These are phyloP conservation scores for Hybos culiciformis DNA, from an alignment of 2,888 invertebrate genomes.

Conservation along the genomic window DNA sequence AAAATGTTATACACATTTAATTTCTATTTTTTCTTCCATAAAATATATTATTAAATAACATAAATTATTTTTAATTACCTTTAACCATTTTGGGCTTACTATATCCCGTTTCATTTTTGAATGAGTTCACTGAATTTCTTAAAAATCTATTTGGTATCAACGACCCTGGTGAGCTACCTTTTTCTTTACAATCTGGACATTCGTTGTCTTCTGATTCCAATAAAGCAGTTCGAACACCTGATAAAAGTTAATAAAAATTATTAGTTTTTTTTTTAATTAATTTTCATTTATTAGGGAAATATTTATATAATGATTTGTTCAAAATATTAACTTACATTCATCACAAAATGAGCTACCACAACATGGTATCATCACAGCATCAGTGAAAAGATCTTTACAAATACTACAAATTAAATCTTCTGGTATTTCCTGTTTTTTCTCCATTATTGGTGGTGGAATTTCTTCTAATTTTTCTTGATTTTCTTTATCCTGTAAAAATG, in stretches of 20 bases:
- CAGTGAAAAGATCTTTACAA: constrained; percentile 81
- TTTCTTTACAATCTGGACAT: constrained; percentile 88
- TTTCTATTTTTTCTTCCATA: too few relatives aligned
- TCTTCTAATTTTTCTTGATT: constrained; percentile 52
- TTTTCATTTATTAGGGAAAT: too few relatives aligned
- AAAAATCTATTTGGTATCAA: constrained; percentile 87
- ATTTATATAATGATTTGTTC: background rate
- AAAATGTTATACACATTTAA: background rate
- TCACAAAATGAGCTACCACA: constrained; percentile 98
- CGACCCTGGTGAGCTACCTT: constrained; percentile 82
- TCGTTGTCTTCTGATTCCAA: constrained; percentile 89
- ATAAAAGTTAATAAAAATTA: constrained; percentile 11
- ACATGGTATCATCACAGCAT: constrained; percentile 96
- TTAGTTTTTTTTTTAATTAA: too few relatives aligned
- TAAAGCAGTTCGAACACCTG: constrained; percentile 75
- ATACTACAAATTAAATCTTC: constrained; percentile 84
- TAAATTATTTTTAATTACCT: constrained; percentile 4
- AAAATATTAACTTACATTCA: constrained; percentile 69
- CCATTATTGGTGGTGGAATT: constrained; percentile 33
- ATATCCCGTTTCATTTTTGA: constrained; percentile 85
- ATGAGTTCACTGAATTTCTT: constrained; percentile 75
- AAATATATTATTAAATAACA: background rate
- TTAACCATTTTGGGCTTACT: constrained; percentile 36
- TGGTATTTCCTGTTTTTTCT: constrained; percentile 59
- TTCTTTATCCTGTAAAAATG: constrained; percentile 82